phyloP scores from a whole-genome alignment of 2,797 vertebrate species.

The Natrix natrix region DNA sequence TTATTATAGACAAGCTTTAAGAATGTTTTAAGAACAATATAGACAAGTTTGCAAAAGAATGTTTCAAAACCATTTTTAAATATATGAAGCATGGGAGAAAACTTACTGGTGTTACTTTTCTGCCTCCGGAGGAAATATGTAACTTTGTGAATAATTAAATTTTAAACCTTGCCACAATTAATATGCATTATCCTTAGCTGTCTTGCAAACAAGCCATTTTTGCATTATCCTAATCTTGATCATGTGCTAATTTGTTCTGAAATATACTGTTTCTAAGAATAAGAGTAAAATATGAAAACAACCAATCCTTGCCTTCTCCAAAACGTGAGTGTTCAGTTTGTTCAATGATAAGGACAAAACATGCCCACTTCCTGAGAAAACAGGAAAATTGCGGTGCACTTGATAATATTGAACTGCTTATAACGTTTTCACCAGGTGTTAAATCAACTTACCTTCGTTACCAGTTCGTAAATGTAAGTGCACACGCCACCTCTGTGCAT shows the following conservation, averaged over 20 bases:
- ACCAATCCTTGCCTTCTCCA: neutral
- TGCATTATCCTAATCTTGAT: neutral
- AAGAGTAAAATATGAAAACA: neutral
- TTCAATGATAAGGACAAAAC: neutral
- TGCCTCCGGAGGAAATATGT: neutral
- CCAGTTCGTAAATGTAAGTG: no score
- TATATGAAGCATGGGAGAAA: no score
- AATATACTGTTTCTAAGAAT: neutral
- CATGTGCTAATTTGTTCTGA: neutral
- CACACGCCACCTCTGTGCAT: no score
- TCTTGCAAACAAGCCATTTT: neutral
- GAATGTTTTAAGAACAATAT: neutral
- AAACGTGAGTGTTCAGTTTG: neutral
- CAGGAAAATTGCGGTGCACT: neutral
- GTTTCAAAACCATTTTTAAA: neutral
- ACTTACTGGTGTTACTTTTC: no score
- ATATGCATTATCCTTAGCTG: neutral
- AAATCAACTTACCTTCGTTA: no score
- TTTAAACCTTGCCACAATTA: neutral
- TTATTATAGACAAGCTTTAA: neutral
- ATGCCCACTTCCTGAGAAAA: neutral
- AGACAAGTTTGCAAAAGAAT: neutral
- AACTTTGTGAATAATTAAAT: neutral
- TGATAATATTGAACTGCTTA: neutral
- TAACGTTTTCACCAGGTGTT: neutral